phyloP scores from a whole-genome alignment of 2,888 invertebrate species.

The Lissonota sp. region DNA sequence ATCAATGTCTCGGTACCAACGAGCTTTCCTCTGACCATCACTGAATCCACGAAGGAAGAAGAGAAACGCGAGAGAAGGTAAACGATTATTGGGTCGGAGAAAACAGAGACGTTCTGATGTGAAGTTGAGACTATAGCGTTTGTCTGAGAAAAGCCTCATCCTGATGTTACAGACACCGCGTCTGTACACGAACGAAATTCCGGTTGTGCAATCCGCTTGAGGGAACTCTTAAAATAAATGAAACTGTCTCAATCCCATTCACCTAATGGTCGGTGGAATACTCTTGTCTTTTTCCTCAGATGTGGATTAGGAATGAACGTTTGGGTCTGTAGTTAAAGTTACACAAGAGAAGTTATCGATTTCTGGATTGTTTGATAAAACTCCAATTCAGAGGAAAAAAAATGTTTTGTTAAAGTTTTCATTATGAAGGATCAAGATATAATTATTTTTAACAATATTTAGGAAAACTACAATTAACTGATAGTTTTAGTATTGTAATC shows the following conservation, averaged over 20 bases:
- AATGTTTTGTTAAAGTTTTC: no score
- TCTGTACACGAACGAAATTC: background rate
- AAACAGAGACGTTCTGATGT: background rate
- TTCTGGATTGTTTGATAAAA: background rate
- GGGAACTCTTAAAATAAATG: conserved; percentile 52
- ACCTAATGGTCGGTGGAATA: background rate
- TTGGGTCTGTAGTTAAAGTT: background rate
- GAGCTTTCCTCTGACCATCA: conserved; percentile 28
- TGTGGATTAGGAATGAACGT: background rate
- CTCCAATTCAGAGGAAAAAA: background rate
- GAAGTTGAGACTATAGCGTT: conserved; percentile 33
- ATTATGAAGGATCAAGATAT: no score
- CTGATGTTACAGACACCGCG: conserved; percentile 8
- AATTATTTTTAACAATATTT: no score
- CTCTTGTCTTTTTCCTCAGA: background rate
- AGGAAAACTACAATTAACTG: no score
- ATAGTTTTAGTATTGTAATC: no score
- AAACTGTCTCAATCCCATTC: conserved; percentile 34
- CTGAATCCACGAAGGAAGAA: conserved; percentile 1
- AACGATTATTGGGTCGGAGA: conserved; percentile 30
- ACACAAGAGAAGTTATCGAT: background rate
- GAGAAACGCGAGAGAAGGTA: conserved; percentile 29
- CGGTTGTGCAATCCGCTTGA: conserved; percentile 52
- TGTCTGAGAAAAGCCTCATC: background rate
- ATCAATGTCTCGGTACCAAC: conserved; percentile 6